phyloP scores from a whole-genome alignment of 2,113 vertebrate genomes.

The Gymnobelideus leadbeateri region DNA sequence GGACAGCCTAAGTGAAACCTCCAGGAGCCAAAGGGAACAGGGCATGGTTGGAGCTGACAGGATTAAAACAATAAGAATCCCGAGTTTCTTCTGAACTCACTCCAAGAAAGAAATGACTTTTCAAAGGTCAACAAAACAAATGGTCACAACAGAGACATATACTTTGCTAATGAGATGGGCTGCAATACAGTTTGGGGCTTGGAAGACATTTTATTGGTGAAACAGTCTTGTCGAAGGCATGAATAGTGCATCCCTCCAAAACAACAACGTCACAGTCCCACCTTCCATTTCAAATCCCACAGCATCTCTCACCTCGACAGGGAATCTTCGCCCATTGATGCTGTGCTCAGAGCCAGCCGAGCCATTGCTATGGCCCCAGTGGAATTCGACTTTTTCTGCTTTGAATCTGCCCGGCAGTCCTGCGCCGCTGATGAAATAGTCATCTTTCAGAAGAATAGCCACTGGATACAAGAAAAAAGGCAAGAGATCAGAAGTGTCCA shows the following conservation, averaged over 20 bases:
- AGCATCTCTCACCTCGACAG: slow-evolving; percentile 92
- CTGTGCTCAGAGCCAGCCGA: slow-evolving; percentile 97
- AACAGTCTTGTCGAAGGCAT: background rate
- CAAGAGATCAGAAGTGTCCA: slow-evolving; percentile 50
- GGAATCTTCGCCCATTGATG: slow-evolving; percentile 92
- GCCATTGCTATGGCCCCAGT: slow-evolving; percentile 97
- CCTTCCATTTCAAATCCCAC: background rate
- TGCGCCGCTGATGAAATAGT: slow-evolving; percentile 95
- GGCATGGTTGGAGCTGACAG: background rate
- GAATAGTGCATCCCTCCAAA: background rate
- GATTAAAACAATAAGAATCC: accelerated
- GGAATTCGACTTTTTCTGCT: slow-evolving; percentile 97
- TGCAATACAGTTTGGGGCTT: background rate
- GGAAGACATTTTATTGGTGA: background rate
- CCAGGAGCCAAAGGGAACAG: background rate
- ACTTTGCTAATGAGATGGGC: background rate
- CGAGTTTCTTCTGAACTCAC: background rate
- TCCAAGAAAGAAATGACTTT: background rate
- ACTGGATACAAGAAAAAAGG: slow-evolving; percentile 84
- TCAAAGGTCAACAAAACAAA: background rate
- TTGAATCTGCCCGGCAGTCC: slow-evolving; percentile 96
- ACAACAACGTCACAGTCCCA: background rate
- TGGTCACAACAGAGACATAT: background rate
- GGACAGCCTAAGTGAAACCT: background rate
- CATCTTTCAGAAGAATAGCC: slow-evolving; percentile 95